Conservation (phyloP, 2,797 vertebrate species). For the Pangasius sanitwongsei region DNA sequence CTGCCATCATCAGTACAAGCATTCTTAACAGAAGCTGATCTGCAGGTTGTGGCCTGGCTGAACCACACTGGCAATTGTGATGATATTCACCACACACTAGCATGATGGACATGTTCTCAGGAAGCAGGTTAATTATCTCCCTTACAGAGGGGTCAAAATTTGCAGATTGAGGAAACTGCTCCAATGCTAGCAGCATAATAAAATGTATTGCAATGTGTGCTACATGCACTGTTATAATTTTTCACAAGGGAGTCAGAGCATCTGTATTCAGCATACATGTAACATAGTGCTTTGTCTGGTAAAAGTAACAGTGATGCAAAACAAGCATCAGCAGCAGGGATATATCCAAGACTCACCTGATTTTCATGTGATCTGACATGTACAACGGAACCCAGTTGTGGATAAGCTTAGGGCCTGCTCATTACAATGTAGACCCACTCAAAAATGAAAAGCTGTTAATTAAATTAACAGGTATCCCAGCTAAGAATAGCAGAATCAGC, state of each 20-base stretch:
- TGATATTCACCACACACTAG: not conserved
- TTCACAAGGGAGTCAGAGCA: not conserved
- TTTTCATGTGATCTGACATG: not conserved
- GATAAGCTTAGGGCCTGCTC: not conserved
- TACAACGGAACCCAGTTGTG: not conserved
- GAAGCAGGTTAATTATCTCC: not conserved
- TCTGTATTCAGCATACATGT: not conserved
- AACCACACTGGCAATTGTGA: not conserved
- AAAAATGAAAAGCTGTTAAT: not conserved
- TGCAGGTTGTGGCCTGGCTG: not conserved
- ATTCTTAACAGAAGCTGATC: conserved; percentile 6
- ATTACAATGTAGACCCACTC: not conserved
- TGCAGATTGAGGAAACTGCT: not conserved
- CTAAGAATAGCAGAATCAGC: not conserved
- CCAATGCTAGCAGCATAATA: not conserved
- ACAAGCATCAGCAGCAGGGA: not conserved
- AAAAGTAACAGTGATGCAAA: conserved; percentile 3
- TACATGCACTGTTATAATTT: not conserved
- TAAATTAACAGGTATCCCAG: not conserved
- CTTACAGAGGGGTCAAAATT: not conserved
- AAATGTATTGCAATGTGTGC: not conserved
- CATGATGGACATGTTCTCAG: not conserved
- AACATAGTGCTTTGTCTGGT: not conserved
- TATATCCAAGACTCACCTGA: not conserved
- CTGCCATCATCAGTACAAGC: not conserved